Evolutionary conservation across 2,888 invertebrate species (phyloP).

Genomic region (Chymomyza fuscimana): DNA sequence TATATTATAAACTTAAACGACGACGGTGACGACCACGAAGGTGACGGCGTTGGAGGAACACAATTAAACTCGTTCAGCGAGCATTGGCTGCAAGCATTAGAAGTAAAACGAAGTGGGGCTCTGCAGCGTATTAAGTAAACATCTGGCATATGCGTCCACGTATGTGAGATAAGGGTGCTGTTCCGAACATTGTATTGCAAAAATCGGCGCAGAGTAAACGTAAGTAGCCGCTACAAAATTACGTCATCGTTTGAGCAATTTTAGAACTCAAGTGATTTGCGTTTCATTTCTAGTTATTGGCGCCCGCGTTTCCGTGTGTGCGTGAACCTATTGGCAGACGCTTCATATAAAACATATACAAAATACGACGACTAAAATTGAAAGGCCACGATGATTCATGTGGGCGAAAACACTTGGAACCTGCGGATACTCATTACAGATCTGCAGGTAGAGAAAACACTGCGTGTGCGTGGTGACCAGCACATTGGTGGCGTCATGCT

Average conservation of each 20-base stretch:
- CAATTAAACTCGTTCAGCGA: slow-evolving; percentile 11
- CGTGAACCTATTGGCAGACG: slow-evolving; percentile 30
- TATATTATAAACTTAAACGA: slow-evolving; percentile 30
- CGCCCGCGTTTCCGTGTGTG: slow-evolving; percentile 24
- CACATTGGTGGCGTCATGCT: slow-evolving; percentile 99
- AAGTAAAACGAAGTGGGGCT: slow-evolving; percentile 21
- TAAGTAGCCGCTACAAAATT: slow-evolving; percentile 49
- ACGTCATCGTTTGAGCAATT: slow-evolving; percentile 63
- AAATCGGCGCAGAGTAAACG: slow-evolving; percentile 38
- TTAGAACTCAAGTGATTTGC: slow-evolving; percentile 53
- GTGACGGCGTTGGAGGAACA: slow-evolving; percentile 2
- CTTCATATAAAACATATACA: background rate
- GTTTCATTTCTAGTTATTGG: slow-evolving; percentile 46
- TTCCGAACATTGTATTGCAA: slow-evolving; percentile 13
- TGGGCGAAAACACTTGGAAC: slow-evolving; percentile 98
- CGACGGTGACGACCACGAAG: slow-evolving; percentile 1
- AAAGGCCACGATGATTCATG: slow-evolving; percentile 79
- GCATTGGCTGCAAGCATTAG: slow-evolving; percentile 5
- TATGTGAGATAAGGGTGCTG: slow-evolving; percentile 15
- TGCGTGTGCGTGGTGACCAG: slow-evolving; percentile 97
- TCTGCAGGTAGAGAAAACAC: slow-evolving; percentile 92
- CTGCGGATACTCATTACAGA: slow-evolving; percentile 95
- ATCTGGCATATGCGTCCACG: slow-evolving; percentile 49
- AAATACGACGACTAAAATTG: slow-evolving; percentile 49
- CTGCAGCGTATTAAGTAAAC: slow-evolving; percentile 47